Conservation (phyloP, 2,797 vertebrate genomes). For the Lophius americanus region DNA sequence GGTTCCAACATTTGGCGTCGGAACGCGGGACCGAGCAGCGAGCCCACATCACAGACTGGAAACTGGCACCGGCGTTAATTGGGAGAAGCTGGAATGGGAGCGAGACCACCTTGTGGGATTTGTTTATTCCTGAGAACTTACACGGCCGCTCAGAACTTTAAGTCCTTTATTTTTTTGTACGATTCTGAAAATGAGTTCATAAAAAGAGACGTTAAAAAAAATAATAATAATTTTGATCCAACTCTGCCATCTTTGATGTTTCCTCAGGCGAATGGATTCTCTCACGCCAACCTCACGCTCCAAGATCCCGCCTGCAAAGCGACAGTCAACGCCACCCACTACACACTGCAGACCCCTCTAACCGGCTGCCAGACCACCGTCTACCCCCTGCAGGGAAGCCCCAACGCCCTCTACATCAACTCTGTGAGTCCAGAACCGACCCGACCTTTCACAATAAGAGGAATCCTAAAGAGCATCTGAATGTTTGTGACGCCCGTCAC, state of each 20-base stretch:
- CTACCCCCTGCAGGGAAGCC: slow-evolving; percentile 63
- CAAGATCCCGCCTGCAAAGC: slow-evolving; percentile 92
- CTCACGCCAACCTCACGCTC: slow-evolving; percentile 88
- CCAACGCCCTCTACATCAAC: slow-evolving; percentile 87
- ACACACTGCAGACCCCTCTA: slow-evolving; percentile 90
- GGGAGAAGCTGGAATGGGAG: slow-evolving; percentile 55
- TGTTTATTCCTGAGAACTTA: slow-evolving; percentile 63
- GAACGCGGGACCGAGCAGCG: slow-evolving; percentile 43
- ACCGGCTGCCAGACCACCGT: slow-evolving; percentile 85
- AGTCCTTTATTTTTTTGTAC: slow-evolving; percentile 9
- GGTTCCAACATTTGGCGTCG: slow-evolving; percentile 53
- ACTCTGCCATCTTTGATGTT: slow-evolving; percentile 36
- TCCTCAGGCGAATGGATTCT: slow-evolving; percentile 84
- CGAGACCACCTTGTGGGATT: slow-evolving; percentile 67
- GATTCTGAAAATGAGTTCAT: slow-evolving; percentile 55
- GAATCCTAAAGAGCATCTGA: too few relatives aligned
- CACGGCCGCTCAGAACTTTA: slow-evolving; percentile 22
- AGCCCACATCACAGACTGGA: slow-evolving; percentile 77
- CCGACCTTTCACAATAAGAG: too few relatives aligned
- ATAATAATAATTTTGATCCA: slow-evolving; percentile 38
- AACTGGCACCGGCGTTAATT: slow-evolving; percentile 68
- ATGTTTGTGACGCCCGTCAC: too few relatives aligned
- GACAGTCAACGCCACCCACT: slow-evolving; percentile 90
- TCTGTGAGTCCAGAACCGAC: slow-evolving; percentile 85
- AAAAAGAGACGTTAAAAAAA: slow-evolving; percentile 11